A percentile compares a stretch with the other conserved stretches of the same genome.
Evolutionary conservation across 2,888 invertebrate species (phyloP).

Genomic region (Lycophotia porphyrea): DNA sequence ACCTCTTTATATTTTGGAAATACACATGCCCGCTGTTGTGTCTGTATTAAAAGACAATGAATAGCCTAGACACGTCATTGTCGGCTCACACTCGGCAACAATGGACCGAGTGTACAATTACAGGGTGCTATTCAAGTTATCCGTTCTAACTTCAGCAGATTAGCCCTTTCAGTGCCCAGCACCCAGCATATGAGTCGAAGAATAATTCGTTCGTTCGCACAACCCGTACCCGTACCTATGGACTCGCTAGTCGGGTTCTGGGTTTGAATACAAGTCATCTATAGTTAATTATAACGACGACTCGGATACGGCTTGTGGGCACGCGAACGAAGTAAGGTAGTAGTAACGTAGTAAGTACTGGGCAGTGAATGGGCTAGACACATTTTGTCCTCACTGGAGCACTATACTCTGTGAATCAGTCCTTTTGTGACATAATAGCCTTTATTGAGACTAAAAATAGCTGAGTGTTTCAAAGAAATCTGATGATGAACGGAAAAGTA

Average conservation of each 20-base stretch:
- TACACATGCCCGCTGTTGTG: slow-evolving; percentile 10
- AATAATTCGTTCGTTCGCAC: too few relatives aligned
- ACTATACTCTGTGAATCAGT: slow-evolving; percentile 21
- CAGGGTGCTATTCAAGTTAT: slow-evolving; percentile 50
- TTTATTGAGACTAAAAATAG: neutral
- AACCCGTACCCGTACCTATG: too few relatives aligned
- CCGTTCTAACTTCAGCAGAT: slow-evolving; percentile 34
- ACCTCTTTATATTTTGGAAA: slow-evolving; percentile 6
- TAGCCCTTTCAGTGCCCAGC: too few relatives aligned
- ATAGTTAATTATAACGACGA: too few relatives aligned
- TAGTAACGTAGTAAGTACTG: too few relatives aligned
- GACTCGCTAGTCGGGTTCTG: too few relatives aligned
- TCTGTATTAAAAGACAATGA: slow-evolving; percentile 22
- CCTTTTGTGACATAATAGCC: slow-evolving; percentile 30
- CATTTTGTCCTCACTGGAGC: slow-evolving; percentile 38
- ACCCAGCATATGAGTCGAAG: too few relatives aligned
- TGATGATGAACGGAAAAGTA: neutral
- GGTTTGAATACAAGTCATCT: too few relatives aligned
- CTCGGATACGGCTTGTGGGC: too few relatives aligned
- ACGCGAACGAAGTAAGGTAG: too few relatives aligned
- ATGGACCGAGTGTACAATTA: slow-evolving; percentile 45
- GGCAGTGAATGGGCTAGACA: too few relatives aligned
- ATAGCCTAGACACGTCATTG: slow-evolving; percentile 45
- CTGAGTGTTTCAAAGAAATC: neutral
- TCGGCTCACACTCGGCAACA: slow-evolving; percentile 39